Conservation (phyloP, 2,797 vertebrate genomes). For the Stomatorhinus walkeri region DNA sequence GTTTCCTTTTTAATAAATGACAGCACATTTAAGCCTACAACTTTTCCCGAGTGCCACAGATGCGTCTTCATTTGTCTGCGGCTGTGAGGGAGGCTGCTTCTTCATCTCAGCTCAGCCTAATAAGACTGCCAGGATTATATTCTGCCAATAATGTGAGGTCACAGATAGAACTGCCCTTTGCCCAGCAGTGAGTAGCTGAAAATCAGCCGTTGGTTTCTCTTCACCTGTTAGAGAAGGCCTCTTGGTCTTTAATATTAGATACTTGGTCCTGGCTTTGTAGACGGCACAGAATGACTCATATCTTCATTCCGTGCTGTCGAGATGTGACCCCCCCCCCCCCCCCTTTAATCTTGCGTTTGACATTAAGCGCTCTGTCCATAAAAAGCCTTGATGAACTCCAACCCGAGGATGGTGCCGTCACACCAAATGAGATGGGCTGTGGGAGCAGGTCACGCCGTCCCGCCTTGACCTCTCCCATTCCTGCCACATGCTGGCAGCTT, state of each 20-base stretch:
- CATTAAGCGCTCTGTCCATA: conserved; percentile 78
- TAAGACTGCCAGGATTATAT: conserved; percentile 72
- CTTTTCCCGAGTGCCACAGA: background rate
- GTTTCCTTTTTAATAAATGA: background rate
- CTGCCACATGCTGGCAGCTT: conserved; percentile 48
- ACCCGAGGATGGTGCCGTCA: conserved; percentile 71
- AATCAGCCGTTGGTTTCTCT: conserved; percentile 47
- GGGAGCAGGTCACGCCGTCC: conserved; percentile 46
- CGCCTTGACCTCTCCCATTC: conserved; percentile 67
- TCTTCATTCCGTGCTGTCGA: conserved; percentile 82
- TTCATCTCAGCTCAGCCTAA: conserved; percentile 41
- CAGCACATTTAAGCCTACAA: background rate
- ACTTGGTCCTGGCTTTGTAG: conserved; percentile 66
- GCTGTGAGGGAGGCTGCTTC: background rate
- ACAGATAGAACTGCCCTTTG: conserved; percentile 54
- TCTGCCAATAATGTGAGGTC: conserved; percentile 62
- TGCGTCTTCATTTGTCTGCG: background rate
- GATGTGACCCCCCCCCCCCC: conserved; percentile 68
- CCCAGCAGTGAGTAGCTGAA: conserved; percentile 55
- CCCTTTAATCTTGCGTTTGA: conserved; percentile 84
- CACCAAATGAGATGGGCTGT: conserved; percentile 58
- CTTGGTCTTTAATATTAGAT: conserved; percentile 72
- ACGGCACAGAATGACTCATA: conserved; percentile 80
- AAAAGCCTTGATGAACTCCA: conserved; percentile 78
- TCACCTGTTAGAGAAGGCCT: conserved; percentile 32